Conservation (phyloP, 2,888 invertebrate genomes). For the Copidosoma aretas region DNA sequence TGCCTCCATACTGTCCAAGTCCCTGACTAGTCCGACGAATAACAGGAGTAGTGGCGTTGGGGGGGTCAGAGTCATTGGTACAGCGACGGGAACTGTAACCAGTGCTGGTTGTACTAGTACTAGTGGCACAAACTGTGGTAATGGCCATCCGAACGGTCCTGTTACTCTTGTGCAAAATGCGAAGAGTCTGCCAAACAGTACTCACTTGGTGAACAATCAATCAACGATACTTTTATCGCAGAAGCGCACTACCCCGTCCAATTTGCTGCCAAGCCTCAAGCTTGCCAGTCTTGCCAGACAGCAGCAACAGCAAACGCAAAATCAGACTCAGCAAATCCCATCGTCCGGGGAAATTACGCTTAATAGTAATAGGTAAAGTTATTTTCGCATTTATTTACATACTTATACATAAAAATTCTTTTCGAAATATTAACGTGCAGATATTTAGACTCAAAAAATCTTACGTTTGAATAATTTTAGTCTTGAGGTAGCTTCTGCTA, state of each 20-base stretch:
- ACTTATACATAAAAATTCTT: neutral
- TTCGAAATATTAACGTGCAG: no score
- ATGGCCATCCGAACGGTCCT: slow-evolving; percentile 59
- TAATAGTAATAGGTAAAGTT: slow-evolving; percentile 68
- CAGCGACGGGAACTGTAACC: slow-evolving; percentile 31
- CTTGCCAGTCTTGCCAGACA: slow-evolving; percentile 58
- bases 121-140: slow-evolving; percentile 55
- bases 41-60: slow-evolving; percentile 49
- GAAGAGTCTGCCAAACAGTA: slow-evolving; percentile 53
- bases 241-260: slow-evolving; percentile 59
- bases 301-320: slow-evolving; percentile 54
- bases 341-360: slow-evolving; percentile 65
- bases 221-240: slow-evolving; percentile 57
- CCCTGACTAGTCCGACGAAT: slow-evolving; percentile 60
- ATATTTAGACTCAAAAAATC: no score
- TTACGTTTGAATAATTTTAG: no score
- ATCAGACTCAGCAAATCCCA: slow-evolving; percentile 57
- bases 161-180: slow-evolving; percentile 49
- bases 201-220: slow-evolving; percentile 53
- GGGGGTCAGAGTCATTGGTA: slow-evolving; percentile 48
- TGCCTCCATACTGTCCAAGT: slow-evolving; percentile 59
- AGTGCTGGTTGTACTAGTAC: slow-evolving; percentile 38
- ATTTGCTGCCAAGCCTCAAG: slow-evolving; percentile 58
- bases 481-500: no score
- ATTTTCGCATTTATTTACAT: slow-evolving; percentile 6